Base-by-base conservation (phyloP, 2,888 invertebrate species). In the Aproaerema taeniolella region DNA sequence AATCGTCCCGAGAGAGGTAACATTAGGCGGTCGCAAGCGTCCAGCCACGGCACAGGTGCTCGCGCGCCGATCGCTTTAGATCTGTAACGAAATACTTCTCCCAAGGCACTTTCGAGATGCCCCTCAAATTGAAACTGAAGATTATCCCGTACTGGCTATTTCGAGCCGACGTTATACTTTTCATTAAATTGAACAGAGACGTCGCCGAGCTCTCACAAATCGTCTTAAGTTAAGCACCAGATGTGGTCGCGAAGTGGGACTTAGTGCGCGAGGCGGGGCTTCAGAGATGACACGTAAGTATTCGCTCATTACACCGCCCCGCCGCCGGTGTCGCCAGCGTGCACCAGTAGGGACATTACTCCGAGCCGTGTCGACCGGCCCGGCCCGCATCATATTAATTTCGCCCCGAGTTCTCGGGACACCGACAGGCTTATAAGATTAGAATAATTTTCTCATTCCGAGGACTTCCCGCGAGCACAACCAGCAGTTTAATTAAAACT, bases 401-500 rank as follows among this genome's bases (percentile, higher is more conserved):
- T 72, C 63, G 55, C 59, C 57, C 63, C 62, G 65, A 70, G 70
- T 70, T 75, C 70, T 63, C 52, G 70, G 73, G 67, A 73, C 69
- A 78, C 74, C 75, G 70, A 75, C 76, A 77, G 73, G 79, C 78
- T 78, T 81, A 80, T 78, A 76, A 80, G 82, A 86, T 86, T 85
- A 86, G 80, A 83, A 86, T 85, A 83, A 85, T 85, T 85, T 78
- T 75, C 79, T 76, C 85, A 74, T 83, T 83, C 73, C 68, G 63
- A 76, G 72, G 72, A 72, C 68, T 78, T 71, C 74, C 77, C 72
- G 74, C 79, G 76, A 79, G 68, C 71, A 68, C 72, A 71, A 82
- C 76, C 83, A 79, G 80, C 80, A 76, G 82, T 85, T 86, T 83
- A 86, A 86, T 86, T 85, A 85, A 86, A 86, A 85, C 85, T 85